Base-by-base conservation (phyloP, 2,797 vertebrate species). In the Pristis pectinata region DNA sequence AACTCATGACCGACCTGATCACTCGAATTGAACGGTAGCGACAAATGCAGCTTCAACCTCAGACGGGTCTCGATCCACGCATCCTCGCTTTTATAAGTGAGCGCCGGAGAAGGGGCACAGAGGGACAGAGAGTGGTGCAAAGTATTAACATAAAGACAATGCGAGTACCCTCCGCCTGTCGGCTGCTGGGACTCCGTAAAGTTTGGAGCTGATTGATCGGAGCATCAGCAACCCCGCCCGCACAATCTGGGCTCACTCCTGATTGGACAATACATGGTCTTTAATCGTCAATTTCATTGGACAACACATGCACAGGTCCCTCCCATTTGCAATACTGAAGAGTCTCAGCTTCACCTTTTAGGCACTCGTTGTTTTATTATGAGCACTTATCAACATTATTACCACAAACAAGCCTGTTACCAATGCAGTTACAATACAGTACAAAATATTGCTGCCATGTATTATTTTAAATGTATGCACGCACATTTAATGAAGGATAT, bases 1-100 rank as follows among this genome's bases (percentile, higher is more conserved):
- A 99, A 96, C 98, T 99, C 98, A 99, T 99, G 97, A 97, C 98
- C 97, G 96, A 95, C 95, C 96, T 15, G 87, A 27, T n/a, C 87
- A 22, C 59, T 64, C 56, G 59, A 19, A 22, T 61, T 91, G 59
- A n/a, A 61, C 17, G n/a, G 56, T 37, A 87, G 56, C 24, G 27
- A 34, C 10, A 87, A 56, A 87, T 59, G 59, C 34, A 61, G 49
- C 34, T 89, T 22, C n/a, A 64, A 22, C 22, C 59, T 91, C n/a
- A 64, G 17, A 3, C 59, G 19, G n/a, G 6, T 17, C 87, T 64
- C 22, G 59, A 19, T 10, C n/a, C 87, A 67, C n/a, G 56, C 85
- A 89, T 89, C 85, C 85, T 89, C 56, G 9, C 59, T 37, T 27
- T 91, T 37, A 37, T 37, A 64, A 72, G 22, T n/a, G 56, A 34